A percentile compares a stretch with the other conserved stretches of the same genome.
phyloP scores from a whole-genome alignment of 2,888 invertebrate genomes.

The Aspidiotus rigidus region DNA sequence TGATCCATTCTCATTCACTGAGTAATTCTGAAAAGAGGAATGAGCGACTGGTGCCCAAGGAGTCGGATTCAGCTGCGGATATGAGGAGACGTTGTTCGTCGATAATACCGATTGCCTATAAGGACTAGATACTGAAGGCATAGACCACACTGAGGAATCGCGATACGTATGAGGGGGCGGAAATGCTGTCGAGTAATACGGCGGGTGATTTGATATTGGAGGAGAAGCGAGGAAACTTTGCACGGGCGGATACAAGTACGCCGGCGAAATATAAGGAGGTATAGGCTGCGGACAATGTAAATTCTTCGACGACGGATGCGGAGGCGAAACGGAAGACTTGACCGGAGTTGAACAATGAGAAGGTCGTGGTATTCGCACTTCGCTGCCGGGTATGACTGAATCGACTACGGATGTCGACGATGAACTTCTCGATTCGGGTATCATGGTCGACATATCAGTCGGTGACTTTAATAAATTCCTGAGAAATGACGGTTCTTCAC shows the following conservation, averaged over 20 bases:
- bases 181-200: conserved; percentile 20
- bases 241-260: conserved; percentile 20
- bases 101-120: conserved; percentile 28
- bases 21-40: conserved; percentile 29
- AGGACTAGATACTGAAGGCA: conserved; percentile 34
- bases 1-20: conserved; percentile 28
- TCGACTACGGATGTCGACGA: conserved; percentile 11
- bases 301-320: conserved; percentile 7
- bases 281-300: conserved; percentile 23
- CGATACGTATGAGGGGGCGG: conserved; percentile 3
- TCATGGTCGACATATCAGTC: conserved; percentile 21
- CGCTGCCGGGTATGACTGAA: neutral
- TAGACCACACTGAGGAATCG: conserved; percentile 24
- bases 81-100: conserved; percentile 16
- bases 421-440: conserved; percentile 19
- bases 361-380: conserved; percentile 21
- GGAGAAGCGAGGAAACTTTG: conserved; percentile 24
- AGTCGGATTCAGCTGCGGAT: conserved; percentile 21
- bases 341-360: conserved; percentile 29
- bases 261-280: conserved; percentile 24
- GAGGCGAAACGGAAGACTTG: conserved; percentile 12
- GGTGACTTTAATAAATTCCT: conserved; percentile 45
- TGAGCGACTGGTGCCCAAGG: conserved; percentile 28
- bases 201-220: conserved; percentile 28
- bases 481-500: conserved; percentile 41